Evolutionary conservation across 2,113 vertebrate species (phyloP).

Genomic region (Poecile atricapillus): DNA sequence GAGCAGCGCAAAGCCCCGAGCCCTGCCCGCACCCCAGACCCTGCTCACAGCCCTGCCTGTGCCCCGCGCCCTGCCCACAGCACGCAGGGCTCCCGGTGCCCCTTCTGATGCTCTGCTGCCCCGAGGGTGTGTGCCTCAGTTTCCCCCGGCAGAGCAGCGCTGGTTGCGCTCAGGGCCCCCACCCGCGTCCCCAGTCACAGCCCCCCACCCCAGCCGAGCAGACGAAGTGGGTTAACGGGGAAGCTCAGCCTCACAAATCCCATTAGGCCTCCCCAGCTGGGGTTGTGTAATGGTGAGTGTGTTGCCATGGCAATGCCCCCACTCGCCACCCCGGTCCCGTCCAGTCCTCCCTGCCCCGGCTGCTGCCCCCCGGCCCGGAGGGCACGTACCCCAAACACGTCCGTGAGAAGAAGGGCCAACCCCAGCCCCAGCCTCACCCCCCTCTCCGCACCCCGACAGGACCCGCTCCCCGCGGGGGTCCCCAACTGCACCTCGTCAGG

Average conservation of each 20-base stretch:
- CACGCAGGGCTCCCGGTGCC: accelerated
- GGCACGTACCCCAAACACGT: background rate
- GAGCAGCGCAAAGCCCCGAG: background rate
- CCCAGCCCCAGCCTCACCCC: background rate
- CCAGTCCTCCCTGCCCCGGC: background rate
- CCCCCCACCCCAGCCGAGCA: background rate
- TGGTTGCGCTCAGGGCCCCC: background rate
- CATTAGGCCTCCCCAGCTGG: constrained; percentile 10
- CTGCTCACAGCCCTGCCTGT: background rate
- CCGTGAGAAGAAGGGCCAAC: background rate
- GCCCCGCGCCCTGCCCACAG: background rate
- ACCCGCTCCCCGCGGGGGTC: background rate
- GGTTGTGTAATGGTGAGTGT: background rate
- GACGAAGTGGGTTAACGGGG: constrained; percentile 17
- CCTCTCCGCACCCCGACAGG: background rate
- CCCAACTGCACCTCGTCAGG: constrained; percentile 11
- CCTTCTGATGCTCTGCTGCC: background rate
- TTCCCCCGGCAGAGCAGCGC: background rate
- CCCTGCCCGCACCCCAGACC: background rate
- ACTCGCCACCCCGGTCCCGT: background rate
- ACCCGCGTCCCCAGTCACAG: accelerated
- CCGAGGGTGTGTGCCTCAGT: background rate
- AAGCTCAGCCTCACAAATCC: constrained; percentile 53
- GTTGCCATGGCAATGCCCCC: background rate
- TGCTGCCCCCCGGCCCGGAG: background rate